Evolutionary conservation across 2,797 vertebrate species (phyloP), one percentile per base, ranked within the genome.

Genomic region (Clarias platycephalus): DNA sequence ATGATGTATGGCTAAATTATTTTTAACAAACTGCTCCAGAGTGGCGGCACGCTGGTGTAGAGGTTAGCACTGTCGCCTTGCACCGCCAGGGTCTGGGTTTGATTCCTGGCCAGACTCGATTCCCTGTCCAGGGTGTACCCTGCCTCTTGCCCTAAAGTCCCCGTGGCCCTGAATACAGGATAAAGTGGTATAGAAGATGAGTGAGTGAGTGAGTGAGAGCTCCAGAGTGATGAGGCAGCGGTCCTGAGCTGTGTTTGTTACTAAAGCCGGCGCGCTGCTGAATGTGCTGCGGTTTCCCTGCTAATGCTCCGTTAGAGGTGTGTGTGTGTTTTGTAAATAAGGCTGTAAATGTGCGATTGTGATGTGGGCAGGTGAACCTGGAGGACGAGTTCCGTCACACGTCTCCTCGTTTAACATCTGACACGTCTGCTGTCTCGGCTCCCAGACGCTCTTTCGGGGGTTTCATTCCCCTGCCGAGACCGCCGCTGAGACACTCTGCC

Each of bases 361-460:
- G 57, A 78, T 62, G 76, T 40, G 31, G 57, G 76, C 31, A 62
- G 76, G 62, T n/a, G 60, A 66, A 66, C 62, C 78, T 64, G 78
- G 60, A 80, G 62, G n/a, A 66, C 62, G 16, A 22, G 78, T 80
- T 80, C 40, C 5, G 60, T 66, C 60, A 26, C 60, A 64, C n/a
- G 37, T 66, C 78, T 64, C 26, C 5, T n/a, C 37, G 15, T 78
- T 78, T 60, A 78, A 60, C 2, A 1, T 78, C 75, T 60, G 0
- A 62, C 75, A 15, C 5, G 57, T 78, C 31, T 62, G n/a, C 28
- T 16, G 74, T 60, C 31, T 24, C 28, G 74, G 28, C 28, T 60
- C 20, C 55, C 0, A 20, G 18, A 34, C 18, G 18, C 8, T 10
- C 2, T 75, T 26, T 15, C 28, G 5, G 49, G 0, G 16, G 28